Evolutionary conservation across 1,140 invertebrate genomes (phyloP).

Genomic region (Drosophila mauritiana): DNA sequence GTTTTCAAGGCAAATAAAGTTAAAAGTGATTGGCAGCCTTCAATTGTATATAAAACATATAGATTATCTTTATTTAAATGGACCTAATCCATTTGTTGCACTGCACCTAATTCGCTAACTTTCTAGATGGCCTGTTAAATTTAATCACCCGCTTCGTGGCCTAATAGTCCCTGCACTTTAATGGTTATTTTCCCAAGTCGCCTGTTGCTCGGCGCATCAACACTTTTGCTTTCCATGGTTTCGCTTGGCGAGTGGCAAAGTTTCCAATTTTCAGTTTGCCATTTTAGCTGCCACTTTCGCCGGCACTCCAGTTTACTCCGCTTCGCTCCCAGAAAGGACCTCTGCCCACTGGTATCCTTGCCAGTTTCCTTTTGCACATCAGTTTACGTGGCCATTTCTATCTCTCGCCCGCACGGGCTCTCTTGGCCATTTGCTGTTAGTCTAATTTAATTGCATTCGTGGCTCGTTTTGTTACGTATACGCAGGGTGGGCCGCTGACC

Average conservation of each 20-base stretch:
- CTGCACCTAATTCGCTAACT: too few species aligned
- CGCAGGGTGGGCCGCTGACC: constrained; percentile 24
- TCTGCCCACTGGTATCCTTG: constrained; percentile 1
- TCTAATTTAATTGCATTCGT: constrained; percentile 68
- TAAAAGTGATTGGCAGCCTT: too few species aligned
- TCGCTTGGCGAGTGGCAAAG: constrained; percentile 12
- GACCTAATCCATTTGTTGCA: too few species aligned
- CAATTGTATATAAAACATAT: too few species aligned
- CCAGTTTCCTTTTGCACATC: constrained; percentile 38
- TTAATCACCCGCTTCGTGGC: neutral
- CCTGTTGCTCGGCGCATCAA: constrained; percentile 39
- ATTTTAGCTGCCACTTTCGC: constrained; percentile 50
- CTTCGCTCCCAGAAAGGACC: constrained; percentile 5
- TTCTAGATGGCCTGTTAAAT: neutral
- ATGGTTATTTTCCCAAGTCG: constrained; percentile 10
- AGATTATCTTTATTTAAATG: too few species aligned
- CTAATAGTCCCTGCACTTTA: neutral
- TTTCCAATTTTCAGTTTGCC: constrained; percentile 39
- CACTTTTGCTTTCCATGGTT: constrained; percentile 36
- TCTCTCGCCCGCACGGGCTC: constrained; percentile 13
- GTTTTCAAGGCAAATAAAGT: too few species aligned
- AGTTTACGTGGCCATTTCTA: constrained; percentile 34
- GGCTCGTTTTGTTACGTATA: constrained; percentile 46
- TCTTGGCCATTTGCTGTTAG: constrained; percentile 52
- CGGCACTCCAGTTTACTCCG: constrained; percentile 26